phyloP scores from a whole-genome alignment of 2,888 invertebrate species.

The Proisotoma minuta region DNA sequence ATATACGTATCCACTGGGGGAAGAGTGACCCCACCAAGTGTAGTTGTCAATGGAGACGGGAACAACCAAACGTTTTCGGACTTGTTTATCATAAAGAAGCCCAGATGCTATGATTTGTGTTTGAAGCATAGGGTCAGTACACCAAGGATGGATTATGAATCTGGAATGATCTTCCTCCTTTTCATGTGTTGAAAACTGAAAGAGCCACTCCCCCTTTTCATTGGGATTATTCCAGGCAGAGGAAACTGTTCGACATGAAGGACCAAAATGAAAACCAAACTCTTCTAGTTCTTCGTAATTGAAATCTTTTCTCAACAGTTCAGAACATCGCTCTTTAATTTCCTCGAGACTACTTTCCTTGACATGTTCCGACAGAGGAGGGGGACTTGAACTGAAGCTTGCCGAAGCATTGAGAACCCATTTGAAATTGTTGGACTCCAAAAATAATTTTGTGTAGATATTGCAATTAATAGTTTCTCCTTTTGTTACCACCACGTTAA shows the following conservation, averaged over 20 bases:
- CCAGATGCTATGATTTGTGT: background rate
- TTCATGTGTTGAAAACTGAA: background rate
- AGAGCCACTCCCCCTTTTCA: background rate
- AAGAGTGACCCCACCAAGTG: background rate
- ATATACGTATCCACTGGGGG: background rate
- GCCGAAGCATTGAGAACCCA: slow-evolving; percentile 6
- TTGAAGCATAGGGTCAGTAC: background rate
- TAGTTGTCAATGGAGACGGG: background rate
- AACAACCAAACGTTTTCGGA: background rate
- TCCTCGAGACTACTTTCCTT: background rate
- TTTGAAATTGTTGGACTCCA: background rate
- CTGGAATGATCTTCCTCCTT: background rate
- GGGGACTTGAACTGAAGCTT: background rate
- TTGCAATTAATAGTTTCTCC: background rate
- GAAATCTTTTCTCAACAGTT: background rate
- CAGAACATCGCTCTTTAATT: background rate
- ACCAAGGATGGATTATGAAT: background rate
- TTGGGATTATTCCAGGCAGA: background rate
- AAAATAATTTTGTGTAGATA: background rate
- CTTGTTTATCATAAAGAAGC: background rate
- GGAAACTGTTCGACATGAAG: background rate
- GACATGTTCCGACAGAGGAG: background rate
- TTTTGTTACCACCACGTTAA: slow-evolving; percentile 17
- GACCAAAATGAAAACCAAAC: background rate
- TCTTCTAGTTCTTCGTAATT: background rate